Percentiles rank a stretch among this genome's conserved stretches.
phyloP scores from a whole-genome alignment of 2,113 vertebrate genomes.

The Scortum barcoo region DNA sequence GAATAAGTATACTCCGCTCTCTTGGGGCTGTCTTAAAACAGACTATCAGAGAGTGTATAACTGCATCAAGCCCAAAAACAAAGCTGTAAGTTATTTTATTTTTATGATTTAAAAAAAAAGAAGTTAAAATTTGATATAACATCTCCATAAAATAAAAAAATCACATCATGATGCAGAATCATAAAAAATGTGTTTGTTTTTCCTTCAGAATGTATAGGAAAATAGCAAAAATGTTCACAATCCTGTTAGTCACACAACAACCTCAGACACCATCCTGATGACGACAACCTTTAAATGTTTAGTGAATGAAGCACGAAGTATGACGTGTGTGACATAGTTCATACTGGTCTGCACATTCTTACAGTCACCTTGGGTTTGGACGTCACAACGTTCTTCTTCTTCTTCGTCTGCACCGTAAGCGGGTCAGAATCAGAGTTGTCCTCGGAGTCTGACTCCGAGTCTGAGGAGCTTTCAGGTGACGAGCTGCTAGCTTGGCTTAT shows the following conservation, averaged over 20 bases:
- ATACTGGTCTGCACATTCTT: background rate
- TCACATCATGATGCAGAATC: no score
- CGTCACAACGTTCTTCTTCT: conserved; percentile 54
- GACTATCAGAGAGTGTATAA: background rate
- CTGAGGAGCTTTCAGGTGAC: conserved; percentile 85
- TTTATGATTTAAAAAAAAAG: no score
- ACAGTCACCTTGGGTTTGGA: conserved; percentile 76
- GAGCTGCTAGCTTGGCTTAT: conserved; percentile 77
- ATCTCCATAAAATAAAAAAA: no score
- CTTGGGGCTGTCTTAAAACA: background rate
- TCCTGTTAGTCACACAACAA: no score
- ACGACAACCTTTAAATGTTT: background rate
- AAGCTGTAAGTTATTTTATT: no score
- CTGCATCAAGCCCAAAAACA: background rate
- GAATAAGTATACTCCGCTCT: background rate
- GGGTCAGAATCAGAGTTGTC: conserved; percentile 76
- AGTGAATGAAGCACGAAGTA: background rate
- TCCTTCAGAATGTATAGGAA: no score
- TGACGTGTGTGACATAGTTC: background rate
- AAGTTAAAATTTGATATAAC: no score
- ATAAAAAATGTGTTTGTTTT: no score
- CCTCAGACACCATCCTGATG: background rate
- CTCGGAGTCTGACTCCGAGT: conserved; percentile 85
- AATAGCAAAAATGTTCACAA: no score
- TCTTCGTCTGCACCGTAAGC: conserved; percentile 38